Evolutionary conservation across 2,797 vertebrate genomes (phyloP).

Genomic region (Microctenopoma stevenorrisi): DNA sequence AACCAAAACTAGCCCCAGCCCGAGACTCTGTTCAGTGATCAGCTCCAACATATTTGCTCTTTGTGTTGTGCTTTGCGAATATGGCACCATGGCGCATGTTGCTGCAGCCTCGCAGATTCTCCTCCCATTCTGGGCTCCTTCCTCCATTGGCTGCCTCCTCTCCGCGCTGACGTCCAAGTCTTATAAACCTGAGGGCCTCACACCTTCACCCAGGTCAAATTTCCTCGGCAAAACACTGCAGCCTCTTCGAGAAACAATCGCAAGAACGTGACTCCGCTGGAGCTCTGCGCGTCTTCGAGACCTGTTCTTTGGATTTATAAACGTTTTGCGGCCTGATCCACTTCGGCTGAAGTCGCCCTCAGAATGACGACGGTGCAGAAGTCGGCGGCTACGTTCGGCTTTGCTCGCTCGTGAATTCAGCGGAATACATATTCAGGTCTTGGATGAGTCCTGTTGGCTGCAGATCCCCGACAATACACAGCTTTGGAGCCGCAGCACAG

Average conservation of each 20-base stretch:
- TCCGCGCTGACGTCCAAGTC: conserved; percentile 57
- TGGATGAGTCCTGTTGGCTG: conserved; percentile 47
- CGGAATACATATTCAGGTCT: conserved; percentile 4
- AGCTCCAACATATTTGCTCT: conserved; percentile 15
- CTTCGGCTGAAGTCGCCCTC: not conserved
- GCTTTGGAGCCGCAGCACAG: conserved; percentile 44
- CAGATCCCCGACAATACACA: conserved; percentile 34
- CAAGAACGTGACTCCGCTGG: conserved; percentile 16
- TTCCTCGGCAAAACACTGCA: conserved; percentile 55
- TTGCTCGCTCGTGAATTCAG: not conserved
- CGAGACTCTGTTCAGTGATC: not conserved
- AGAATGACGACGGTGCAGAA: conserved; percentile 48
- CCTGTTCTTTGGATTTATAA: conserved; percentile 40
- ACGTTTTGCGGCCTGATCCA: not conserved
- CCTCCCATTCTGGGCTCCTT: conserved; percentile 63
- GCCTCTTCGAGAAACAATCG: conserved; percentile 23
- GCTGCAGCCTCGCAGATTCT: conserved; percentile 58
- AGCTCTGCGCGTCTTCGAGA: conserved; percentile 7
- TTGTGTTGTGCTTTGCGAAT: conserved; percentile 14
- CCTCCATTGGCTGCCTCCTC: conserved; percentile 71
- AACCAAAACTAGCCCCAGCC: not conserved
- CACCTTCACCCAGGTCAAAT: conserved; percentile 73
- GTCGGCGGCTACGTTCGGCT: not conserved
- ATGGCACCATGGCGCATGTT: conserved; percentile 52
- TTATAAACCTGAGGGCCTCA: conserved; percentile 79